phyloP scores from a whole-genome alignment of 2,113 vertebrate species.

The Dicentrarchus labrax region DNA sequence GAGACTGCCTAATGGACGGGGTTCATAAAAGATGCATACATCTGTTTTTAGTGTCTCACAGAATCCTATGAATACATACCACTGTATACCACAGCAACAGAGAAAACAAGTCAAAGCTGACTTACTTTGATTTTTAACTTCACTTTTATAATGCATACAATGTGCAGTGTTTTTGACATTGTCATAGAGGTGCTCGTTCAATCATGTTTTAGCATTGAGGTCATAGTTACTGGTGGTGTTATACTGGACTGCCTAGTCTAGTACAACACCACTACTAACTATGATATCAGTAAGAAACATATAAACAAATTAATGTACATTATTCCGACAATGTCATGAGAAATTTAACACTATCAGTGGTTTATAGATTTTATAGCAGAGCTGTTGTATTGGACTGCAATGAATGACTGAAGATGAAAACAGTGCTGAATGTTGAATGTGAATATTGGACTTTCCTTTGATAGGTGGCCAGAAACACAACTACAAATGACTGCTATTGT shows the following conservation, averaged over 20 bases:
- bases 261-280: neutral
- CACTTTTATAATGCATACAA: too few relatives aligned
- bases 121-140: too few relatives aligned
- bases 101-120: neutral
- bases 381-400: neutral
- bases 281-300: neutral
- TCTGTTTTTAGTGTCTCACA: constrained; percentile 4
- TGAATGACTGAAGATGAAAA: neutral
- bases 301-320: neutral
- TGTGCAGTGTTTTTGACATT: neutral
- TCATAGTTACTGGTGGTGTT: too few relatives aligned
- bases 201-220: too few relatives aligned
- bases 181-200: neutral
- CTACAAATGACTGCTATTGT: too few relatives aligned
- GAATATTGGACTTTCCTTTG: neutral
- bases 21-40: constrained; percentile 31
- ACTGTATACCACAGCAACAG: neutral
- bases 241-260: neutral
- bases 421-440: neutral
- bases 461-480: neutral
- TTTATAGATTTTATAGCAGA: neutral
- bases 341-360: neutral
- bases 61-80: neutral
- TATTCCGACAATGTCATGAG: neutral
- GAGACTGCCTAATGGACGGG: neutral